Conservation (phyloP, 2,888 invertebrate species). For the Synergus japonicus region DNA sequence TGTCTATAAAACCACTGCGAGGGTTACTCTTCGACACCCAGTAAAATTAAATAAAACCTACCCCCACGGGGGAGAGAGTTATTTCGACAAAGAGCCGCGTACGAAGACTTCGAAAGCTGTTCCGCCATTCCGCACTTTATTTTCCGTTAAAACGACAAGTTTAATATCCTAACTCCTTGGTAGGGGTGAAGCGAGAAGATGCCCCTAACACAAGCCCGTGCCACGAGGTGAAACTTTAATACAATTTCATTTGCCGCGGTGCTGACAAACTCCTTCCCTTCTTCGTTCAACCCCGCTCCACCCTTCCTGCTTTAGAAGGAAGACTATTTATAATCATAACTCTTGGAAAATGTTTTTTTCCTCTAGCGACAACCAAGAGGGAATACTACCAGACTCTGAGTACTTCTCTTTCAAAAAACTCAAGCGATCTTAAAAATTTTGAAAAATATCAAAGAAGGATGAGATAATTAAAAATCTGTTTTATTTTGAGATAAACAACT, state of each 20-base stretch:
- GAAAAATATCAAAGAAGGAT: background rate
- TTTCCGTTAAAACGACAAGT: constrained; percentile 76
- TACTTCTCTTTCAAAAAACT: background rate
- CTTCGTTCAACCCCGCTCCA: constrained; percentile 55
- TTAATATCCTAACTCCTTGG: constrained; percentile 69
- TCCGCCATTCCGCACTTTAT: constrained; percentile 67
- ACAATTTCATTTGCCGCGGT: constrained; percentile 76
- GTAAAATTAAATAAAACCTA: constrained; percentile 39
- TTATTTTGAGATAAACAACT: too few relatives aligned
- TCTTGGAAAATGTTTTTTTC: constrained; percentile 43
- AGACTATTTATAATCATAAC: constrained; percentile 76
- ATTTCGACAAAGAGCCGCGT: constrained; percentile 7
- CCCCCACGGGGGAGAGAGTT: constrained; percentile 16
- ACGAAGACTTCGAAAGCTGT: constrained; percentile 36
- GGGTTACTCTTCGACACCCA: constrained; percentile 27
- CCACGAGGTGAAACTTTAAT: constrained; percentile 76
- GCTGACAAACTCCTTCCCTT: constrained; percentile 74
- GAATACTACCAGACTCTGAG: background rate
- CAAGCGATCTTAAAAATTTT: background rate
- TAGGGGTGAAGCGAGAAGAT: constrained; percentile 51
- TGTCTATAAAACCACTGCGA: constrained; percentile 14
- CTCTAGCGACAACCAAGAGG: constrained; percentile 28
- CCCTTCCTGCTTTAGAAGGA: constrained; percentile 68
- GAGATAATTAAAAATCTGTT: too few relatives aligned
- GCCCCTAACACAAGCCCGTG: constrained; percentile 53